A percentile compares a stretch with the other conserved stretches of the same genome.
phyloP scores from a whole-genome alignment of 1,140 invertebrate species.

The Medauroidea extradentata region DNA sequence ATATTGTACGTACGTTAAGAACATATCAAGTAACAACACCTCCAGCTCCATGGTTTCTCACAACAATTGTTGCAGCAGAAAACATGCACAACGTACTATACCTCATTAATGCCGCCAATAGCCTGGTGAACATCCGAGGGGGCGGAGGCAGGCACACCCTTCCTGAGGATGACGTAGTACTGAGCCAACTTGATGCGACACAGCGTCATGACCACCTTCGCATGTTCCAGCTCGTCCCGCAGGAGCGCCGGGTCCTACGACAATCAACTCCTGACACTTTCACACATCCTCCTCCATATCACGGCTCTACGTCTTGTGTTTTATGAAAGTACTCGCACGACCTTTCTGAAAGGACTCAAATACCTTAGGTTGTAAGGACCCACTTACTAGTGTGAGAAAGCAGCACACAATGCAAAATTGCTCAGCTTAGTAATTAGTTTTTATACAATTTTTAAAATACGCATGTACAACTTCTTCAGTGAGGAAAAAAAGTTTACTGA shows the following conservation, averaged over 20 bases:
- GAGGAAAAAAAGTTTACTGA: too few species aligned
- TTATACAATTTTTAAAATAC: too few species aligned
- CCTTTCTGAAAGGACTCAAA: not conserved
- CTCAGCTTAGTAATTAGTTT: not conserved
- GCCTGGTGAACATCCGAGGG: conserved; percentile 36
- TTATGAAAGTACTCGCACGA: conserved; percentile 5
- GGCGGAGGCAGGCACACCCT: conserved; percentile 26
- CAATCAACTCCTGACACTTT: conserved; percentile 13
- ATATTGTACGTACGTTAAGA: too few species aligned
- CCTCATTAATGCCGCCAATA: conserved; percentile 44
- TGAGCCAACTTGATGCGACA: conserved; percentile 38
- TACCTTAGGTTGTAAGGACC: not conserved
- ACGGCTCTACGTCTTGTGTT: too few species aligned
- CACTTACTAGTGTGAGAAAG: not conserved
- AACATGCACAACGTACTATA: too few species aligned
- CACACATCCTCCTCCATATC: conserved; percentile 35
- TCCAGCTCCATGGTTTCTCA: too few species aligned
- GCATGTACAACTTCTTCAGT: too few species aligned
- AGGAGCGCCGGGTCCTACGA: conserved; percentile 41
- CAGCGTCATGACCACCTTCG: conserved; percentile 41
- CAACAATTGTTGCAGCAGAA: too few species aligned
- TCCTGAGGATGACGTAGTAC: conserved; percentile 37
- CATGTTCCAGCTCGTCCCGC: conserved; percentile 40
- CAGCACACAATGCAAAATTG: conserved; percentile 7
- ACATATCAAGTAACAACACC: too few species aligned